phyloP scores from a whole-genome alignment of 2,113 vertebrate genomes.

The Microcebus ravelobensis region DNA sequence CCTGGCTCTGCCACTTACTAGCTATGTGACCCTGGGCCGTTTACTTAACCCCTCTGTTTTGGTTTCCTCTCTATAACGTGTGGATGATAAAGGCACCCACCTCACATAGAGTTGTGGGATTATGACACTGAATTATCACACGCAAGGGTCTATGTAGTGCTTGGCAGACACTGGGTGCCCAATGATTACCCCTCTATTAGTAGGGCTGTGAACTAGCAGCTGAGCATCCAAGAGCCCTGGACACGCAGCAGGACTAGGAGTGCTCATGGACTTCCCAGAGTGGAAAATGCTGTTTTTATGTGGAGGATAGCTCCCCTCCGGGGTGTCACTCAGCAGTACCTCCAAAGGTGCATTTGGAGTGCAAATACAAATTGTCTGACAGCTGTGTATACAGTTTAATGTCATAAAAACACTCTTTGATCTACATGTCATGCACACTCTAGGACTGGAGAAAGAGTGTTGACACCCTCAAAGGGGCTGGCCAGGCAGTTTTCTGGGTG shows the following conservation, averaged over 20 bases:
- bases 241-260: neutral
- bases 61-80: neutral
- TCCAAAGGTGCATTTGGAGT: neutral
- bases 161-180: neutral
- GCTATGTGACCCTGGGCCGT: neutral
- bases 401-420: neutral
- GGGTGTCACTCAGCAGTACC: neutral
- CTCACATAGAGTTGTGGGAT: neutral
- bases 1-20: neutral
- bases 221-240: neutral
- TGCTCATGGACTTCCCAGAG: neutral
- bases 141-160: neutral
- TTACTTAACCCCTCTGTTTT: neutral
- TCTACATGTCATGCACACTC: neutral
- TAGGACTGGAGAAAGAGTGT: neutral
- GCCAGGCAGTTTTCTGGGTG: slow-evolving; percentile 33
- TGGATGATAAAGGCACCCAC: neutral
- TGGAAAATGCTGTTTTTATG: neutral
- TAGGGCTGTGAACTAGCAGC: neutral
- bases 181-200: neutral
- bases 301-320: neutral
- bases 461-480: neutral
- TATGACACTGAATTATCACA: neutral
- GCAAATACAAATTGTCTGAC: neutral
- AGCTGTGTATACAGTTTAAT: neutral